Evolutionary conservation across 2,888 invertebrate genomes (phyloP).

Genomic region (Onchidella celtica): DNA sequence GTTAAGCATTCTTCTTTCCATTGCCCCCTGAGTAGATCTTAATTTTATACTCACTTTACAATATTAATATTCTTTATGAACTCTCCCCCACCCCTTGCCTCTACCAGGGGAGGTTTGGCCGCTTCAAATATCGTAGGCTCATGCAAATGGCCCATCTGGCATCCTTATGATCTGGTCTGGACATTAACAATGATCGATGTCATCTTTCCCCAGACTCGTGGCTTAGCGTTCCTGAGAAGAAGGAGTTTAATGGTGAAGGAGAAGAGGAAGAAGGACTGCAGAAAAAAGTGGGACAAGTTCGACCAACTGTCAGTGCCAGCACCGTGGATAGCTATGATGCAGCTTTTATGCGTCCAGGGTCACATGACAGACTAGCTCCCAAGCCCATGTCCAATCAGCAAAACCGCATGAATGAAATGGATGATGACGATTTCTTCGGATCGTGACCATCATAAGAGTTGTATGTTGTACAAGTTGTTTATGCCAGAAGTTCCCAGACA

Average conservation of each 20-base stretch:
- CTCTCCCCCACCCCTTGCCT: too few relatives aligned
- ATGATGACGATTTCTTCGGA: slow-evolving; percentile 70
- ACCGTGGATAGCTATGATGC: slow-evolving; percentile 73
- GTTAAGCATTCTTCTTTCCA: too few relatives aligned
- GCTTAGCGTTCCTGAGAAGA: slow-evolving; percentile 61
- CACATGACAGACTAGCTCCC: neutral
- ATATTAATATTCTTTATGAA: too few relatives aligned
- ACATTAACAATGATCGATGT: too few relatives aligned
- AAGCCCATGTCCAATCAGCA: neutral
- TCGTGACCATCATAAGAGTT: slow-evolving; percentile 54
- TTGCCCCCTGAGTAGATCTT: too few relatives aligned
- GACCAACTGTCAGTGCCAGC: slow-evolving; percentile 63
- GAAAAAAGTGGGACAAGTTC: slow-evolving; percentile 52
- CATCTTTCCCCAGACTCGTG: slow-evolving; percentile 66
- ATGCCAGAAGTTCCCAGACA: too few relatives aligned
- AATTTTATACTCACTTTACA: too few relatives aligned
- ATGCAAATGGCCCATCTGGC: too few relatives aligned
- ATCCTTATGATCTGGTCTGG: too few relatives aligned
- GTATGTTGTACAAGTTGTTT: neutral
- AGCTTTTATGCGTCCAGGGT: slow-evolving; percentile 59
- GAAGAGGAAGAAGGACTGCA: slow-evolving; percentile 63
- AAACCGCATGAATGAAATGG: slow-evolving; percentile 1
- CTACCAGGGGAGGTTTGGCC: too few relatives aligned
- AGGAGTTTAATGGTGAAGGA: slow-evolving; percentile 54
- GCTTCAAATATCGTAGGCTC: too few relatives aligned